Evolutionary conservation across 2,797 vertebrate species (phyloP).

Genomic region (Artibeus jamaicensis): DNA sequence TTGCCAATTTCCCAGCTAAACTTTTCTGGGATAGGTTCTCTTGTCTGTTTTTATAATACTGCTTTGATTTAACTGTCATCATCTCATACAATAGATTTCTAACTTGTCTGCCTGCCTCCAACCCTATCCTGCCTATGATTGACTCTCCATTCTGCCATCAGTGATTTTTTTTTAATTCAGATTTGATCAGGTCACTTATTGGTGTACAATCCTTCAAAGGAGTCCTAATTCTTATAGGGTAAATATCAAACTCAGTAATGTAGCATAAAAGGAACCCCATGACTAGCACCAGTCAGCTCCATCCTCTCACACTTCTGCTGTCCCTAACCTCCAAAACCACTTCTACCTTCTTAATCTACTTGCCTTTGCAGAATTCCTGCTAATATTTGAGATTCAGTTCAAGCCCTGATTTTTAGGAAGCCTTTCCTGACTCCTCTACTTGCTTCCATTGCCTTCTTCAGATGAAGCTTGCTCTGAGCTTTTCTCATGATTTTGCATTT

Average conservation of each 20-base stretch:
- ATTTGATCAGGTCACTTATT: neutral
- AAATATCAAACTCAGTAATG: neutral
- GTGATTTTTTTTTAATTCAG: neutral
- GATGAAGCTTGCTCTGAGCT: neutral
- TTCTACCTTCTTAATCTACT: neutral
- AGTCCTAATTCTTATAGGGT: neutral
- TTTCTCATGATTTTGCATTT: neutral
- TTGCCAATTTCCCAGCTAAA: neutral
- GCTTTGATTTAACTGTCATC: neutral
- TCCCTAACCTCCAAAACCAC: neutral
- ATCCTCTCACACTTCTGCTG: neutral
- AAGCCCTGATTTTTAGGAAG: neutral
- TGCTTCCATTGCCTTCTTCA: neutral
- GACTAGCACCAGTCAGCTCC: neutral
- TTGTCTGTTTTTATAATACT: neutral
- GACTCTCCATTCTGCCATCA: neutral
- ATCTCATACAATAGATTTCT: neutral
- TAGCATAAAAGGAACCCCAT: accelerated
- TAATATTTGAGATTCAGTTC: neutral
- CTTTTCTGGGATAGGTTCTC: neutral
- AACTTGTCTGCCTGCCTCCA: neutral
- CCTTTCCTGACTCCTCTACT: neutral
- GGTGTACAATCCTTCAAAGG: neutral
- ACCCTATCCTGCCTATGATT: neutral
- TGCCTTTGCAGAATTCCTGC: neutral